Base-by-base conservation (phyloP, 2,113 vertebrate genomes). In the Saccopteryx bilineata region DNA sequence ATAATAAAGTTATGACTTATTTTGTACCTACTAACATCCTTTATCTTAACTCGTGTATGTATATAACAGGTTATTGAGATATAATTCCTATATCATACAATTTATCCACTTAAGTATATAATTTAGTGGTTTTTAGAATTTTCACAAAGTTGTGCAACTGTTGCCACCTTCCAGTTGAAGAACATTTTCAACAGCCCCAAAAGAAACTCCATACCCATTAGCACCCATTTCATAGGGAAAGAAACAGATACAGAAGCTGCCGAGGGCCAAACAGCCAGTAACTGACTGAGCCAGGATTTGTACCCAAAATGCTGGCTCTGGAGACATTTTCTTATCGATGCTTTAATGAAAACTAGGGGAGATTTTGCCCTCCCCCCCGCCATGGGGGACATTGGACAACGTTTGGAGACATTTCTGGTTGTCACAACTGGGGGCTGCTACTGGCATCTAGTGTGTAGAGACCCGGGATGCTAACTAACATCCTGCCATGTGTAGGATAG, bases 11-110 rank as follows among this genome's bases (percentile, higher is more conserved):
- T 0, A 6, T 23, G 68, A 24, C 63, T 72, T 5, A 1, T 11
- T 14, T 1, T 8, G 61, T 6, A 23, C 28, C 82, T 18, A 2
- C 23, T 4, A 0, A 9, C 1, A 1, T 4, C 1, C 18, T 63
- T 26, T 5, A 3, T 10, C 71, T 50, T 7, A 10, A n/a, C 21
- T 23, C 33, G n/a, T 65, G 24, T 46, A 24, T 50, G 66, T 26
- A 58, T 9, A 10, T 21, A 54, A 52, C 54, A 71, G 76, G 58
- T 50, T 28, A 6, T 24, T 33, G 3, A 68, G 19, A 10, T 39
- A 0, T 8, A 19, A 52, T 66, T 80, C 72, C 17, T 13, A 0
- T 6, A 12, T 10, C 9, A 6, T 31, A 46, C 2, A 3, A 4
- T 18, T 46, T 14, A 50, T 21, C 28, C 10, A 17, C 14, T 2